A percentile compares a stretch with the other conserved stretches of the same genome.
These are phyloP conservation scores for Thinocorus orbignyianus DNA, from an alignment of 2,113 vertebrate species.

Conservation along the genomic window DNA sequence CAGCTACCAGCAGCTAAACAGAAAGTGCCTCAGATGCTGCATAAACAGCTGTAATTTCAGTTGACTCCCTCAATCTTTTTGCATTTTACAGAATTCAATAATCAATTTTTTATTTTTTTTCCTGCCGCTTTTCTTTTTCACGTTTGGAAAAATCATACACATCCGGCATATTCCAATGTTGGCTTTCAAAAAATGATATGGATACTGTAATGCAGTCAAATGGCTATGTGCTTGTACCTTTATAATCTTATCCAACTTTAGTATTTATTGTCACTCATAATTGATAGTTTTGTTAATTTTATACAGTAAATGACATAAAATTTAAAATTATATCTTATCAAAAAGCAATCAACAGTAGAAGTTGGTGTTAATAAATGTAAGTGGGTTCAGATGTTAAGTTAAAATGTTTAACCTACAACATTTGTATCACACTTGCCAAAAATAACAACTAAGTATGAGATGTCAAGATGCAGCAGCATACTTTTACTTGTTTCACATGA, in stretches of 20 bases:
- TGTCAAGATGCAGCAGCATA: not conserved
- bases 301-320: not conserved
- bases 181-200: not conserved
- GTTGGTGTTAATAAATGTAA: not conserved
- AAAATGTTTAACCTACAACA: not conserved
- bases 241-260: not conserved
- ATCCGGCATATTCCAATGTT: not conserved
- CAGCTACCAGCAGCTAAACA: not conserved
- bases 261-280: not conserved
- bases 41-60: not conserved
- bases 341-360: not conserved
- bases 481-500: not conserved
- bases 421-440: not conserved
- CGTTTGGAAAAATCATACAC: not conserved
- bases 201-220: not conserved
- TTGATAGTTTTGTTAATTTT: not conserved
- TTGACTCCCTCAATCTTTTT: not conserved
- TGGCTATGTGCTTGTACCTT: not conserved
- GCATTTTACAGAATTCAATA: not conserved
- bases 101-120: not conserved
- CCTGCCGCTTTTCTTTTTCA: not conserved
- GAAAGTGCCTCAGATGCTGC: not conserved
- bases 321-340: not conserved
- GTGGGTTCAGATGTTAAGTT: not conserved
- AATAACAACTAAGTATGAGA: not conserved